A percentile compares a stretch with the other conserved stretches of the same genome.
Conservation (phyloP, 2,113 vertebrate genomes). For the Pteruthius melanotis region DNA sequence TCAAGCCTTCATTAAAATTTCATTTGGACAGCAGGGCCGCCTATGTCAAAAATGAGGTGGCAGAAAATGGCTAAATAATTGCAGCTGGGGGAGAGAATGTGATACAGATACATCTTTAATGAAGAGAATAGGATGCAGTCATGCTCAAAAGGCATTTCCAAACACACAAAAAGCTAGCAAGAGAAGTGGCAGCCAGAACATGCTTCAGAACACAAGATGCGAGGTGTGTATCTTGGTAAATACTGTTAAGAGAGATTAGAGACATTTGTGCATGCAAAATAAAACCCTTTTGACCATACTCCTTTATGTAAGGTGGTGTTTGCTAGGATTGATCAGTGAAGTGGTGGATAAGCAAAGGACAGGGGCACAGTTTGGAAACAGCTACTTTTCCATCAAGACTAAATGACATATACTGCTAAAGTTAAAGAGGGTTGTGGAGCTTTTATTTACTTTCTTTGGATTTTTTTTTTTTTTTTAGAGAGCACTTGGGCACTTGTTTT, state of each 20-base stretch:
- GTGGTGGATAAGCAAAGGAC: neutral
- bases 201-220: neutral
- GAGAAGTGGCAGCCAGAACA: neutral
- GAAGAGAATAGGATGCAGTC: neutral
- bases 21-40: constrained; percentile 37
- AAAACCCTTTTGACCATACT: neutral
- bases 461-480: too few relatives aligned
- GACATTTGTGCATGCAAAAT: neutral
- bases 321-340: neutral
- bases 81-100: neutral
- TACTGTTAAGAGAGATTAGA: neutral
- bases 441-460: neutral
- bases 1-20: constrained; percentile 59
- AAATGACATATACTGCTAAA: neutral
- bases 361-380: neutral
- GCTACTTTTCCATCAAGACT: neutral
- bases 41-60: constrained; percentile 37
- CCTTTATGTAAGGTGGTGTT: neutral
- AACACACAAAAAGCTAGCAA: neutral
- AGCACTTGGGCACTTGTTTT: neutral
- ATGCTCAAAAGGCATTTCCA: constrained; percentile 3
- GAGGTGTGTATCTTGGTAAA: neutral
- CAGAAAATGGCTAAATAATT: constrained; percentile 34
- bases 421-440: accelerated
- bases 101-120: neutral